Percentiles rank a stretch among this genome's conserved stretches.
phyloP scores from a whole-genome alignment of 2,797 vertebrate genomes.

The Melanotaenia maccullochi region DNA sequence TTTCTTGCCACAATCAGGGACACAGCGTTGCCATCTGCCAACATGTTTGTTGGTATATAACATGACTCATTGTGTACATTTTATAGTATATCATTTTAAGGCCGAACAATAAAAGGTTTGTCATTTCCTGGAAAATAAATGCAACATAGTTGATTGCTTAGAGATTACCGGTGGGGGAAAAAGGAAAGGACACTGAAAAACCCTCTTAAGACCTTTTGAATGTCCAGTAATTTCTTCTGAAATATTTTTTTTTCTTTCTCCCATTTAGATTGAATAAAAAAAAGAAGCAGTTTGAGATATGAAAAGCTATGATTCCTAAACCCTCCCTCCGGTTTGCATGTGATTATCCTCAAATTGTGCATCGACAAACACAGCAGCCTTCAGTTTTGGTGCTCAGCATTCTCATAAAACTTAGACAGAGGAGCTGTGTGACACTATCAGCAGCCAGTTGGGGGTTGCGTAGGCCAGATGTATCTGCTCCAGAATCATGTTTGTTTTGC shows the following conservation, averaged over 20 bases:
- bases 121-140: neutral
- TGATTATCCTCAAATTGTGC: neutral
- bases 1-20: neutral
- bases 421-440: neutral
- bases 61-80: neutral
- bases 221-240: too few relatives aligned
- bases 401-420: neutral
- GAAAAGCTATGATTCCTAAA: neutral
- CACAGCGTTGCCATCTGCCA: neutral
- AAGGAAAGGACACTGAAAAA: too few relatives aligned
- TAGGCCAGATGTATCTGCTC: slow-evolving; percentile 2
- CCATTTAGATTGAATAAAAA: neutral
- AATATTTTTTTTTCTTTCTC: neutral
- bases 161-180: too few relatives aligned
- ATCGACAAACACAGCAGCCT: neutral
- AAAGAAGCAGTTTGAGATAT: neutral
- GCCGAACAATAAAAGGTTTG: neutral
- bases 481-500: slow-evolving; percentile 18
- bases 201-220: too few relatives aligned
- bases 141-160: too few relatives aligned
- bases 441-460: neutral
- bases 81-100: neutral
- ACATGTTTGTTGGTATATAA: neutral
- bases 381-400: slow-evolving; percentile 2
- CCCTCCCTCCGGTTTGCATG: neutral